phyloP scores from a whole-genome alignment of 2,888 invertebrate species.

The Germaria angustata region DNA sequence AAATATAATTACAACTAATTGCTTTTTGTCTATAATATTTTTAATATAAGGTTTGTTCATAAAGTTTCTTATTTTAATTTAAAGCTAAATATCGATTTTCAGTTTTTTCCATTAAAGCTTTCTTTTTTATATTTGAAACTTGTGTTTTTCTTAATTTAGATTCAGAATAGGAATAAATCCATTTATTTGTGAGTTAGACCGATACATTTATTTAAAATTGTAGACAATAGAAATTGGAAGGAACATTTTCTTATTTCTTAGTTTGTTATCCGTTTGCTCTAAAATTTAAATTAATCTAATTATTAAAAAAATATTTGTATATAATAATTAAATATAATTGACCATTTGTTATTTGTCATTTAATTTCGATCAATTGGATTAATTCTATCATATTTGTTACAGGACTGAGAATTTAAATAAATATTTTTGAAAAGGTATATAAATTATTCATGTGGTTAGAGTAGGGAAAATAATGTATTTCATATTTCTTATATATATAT shows the following conservation, averaged over 20 bases:
- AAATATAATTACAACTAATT: slow-evolving; percentile 17
- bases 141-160: slow-evolving; percentile 4
- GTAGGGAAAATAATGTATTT: no score
- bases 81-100: slow-evolving; percentile 47
- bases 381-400: neutral
- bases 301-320: neutral
- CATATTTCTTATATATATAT: neutral
- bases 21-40: neutral
- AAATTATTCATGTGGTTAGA: neutral
- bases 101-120: slow-evolving; percentile 60
- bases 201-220: slow-evolving; percentile 65
- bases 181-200: slow-evolving; percentile 18
- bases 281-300: neutral
- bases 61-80: slow-evolving; percentile 30
- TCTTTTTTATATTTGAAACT: slow-evolving; percentile 48
- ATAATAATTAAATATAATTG: slow-evolving; percentile 18
- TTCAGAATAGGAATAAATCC: neutral
- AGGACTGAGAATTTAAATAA: no score
- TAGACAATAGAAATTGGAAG: slow-evolving; percentile 61
- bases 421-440: neutral
- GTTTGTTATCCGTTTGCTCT: neutral
- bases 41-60: slow-evolving; percentile 28
- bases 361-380: neutral
- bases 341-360: neutral
- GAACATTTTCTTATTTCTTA: slow-evolving; percentile 24